Conservation (phyloP, 1,140 invertebrate genomes). For the Nomia melanderi region DNA sequence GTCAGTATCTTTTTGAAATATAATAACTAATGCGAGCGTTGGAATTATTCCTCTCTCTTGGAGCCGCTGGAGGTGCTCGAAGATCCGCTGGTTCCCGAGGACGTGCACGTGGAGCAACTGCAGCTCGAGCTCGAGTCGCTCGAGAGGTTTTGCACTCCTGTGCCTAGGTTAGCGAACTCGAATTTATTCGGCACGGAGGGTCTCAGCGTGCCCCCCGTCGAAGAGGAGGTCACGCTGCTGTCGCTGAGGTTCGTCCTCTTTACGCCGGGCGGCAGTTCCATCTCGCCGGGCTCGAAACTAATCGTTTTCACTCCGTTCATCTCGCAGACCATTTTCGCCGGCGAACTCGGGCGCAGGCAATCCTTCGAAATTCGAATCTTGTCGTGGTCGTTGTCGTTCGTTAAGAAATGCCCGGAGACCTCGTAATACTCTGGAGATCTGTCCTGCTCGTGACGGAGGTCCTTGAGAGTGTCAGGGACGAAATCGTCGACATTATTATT, state of each 20-base stretch:
- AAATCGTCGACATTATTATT: not conserved
- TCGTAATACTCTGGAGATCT: too few relatives aligned
- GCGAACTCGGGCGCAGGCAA: not conserved
- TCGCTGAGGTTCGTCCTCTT: slow-evolving; percentile 40
- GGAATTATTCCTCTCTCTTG: not conserved
- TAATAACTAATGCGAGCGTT: not conserved
- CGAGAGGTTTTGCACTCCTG: not conserved
- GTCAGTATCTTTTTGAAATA: not conserved
- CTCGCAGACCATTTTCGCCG: slow-evolving; percentile 52
- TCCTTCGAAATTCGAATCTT: not conserved
- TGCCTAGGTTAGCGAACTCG: not conserved
- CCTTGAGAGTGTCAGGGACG: too few relatives aligned
- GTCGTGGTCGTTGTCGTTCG: not conserved
- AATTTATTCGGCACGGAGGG: not conserved
- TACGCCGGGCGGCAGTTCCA: slow-evolving; percentile 10
- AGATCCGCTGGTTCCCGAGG: not conserved
- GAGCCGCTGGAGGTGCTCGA: too few relatives aligned
- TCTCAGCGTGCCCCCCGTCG: not conserved
- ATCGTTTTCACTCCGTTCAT: slow-evolving; percentile 62
- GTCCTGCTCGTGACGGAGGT: not conserved
- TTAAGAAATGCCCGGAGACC: not conserved
- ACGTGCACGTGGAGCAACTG: not conserved
- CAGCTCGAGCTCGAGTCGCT: slow-evolving; percentile 20
- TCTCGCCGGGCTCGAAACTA: slow-evolving; percentile 52
- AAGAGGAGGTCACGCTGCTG: not conserved